Base-by-base conservation (phyloP, 2,797 vertebrate genomes). In the Zalophus californianus region DNA sequence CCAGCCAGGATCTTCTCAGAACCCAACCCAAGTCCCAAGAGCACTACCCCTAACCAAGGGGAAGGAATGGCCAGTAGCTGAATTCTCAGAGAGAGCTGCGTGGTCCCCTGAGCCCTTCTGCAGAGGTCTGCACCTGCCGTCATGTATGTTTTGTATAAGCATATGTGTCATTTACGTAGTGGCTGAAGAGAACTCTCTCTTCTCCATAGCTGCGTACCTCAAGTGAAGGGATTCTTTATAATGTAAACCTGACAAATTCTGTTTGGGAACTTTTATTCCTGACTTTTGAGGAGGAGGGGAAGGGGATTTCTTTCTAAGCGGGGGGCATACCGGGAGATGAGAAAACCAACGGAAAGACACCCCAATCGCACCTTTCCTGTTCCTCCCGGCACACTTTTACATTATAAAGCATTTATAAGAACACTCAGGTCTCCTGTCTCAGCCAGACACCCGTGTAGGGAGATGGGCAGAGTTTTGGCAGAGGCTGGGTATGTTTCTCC, bases 381-480 rank as follows among this genome's bases (percentile, higher is more conserved):
- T 20, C 83, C 97, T 95, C 85, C 75, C 0, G 0, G 58, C 58
- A 58, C 48, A 20, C 93, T 96, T 95, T 86, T 96, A 72, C 96
- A 91, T 97, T 97, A 90, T 93, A 95, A 98, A 97, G 90, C 94
- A 58, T 97, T 97, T 97, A 73, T 70, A 64, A 95, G 91, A 95
- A 96, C 93, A 93, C 85, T 72, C 84, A 21, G 79, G 86, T 96
- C 93, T 98, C 86, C 70, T 5, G 7, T 48, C 50, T 23, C 70
- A 96, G 92, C 77, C 50, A 0, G 0, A 35, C 20, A 1, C 86
- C 0, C 0, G 73, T 6, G 7, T 0, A 9, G 73, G 32, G 83
- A 70, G 58, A 68, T 2, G 9, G 68, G 86, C 16, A 60, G 62
- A 54, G 54, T 18, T 52, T 62, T 16, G 64, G n/a, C 91, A 68